Evolutionary conservation across 1,140 invertebrate species (phyloP).

Genomic region (Copidosoma floridanum): DNA sequence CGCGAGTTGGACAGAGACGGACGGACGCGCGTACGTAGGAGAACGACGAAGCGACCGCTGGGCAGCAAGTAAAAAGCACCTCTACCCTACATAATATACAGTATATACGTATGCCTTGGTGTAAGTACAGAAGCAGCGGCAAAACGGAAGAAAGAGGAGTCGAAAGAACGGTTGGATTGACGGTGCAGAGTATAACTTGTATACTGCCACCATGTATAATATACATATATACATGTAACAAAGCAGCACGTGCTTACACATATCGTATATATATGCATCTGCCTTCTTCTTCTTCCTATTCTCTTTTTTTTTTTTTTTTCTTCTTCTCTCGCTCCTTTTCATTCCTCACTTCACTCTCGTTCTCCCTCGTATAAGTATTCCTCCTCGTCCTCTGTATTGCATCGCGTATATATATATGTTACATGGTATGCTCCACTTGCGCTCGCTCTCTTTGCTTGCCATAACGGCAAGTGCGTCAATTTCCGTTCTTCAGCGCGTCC

Average conservation of each 20-base stretch:
- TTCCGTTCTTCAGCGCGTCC: constrained; percentile 19
- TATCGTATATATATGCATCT: too few relatives aligned
- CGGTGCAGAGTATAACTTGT: too few relatives aligned
- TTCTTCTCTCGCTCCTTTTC: neutral
- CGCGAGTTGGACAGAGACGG: neutral
- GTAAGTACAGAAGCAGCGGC: too few relatives aligned
- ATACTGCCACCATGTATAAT: neutral
- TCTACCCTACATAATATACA: too few relatives aligned
- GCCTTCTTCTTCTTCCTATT: too few relatives aligned
- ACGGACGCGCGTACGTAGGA: too few relatives aligned
- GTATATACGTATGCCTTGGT: too few relatives aligned
- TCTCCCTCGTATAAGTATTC: neutral
- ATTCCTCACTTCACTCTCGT: neutral
- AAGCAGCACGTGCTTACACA: constrained; percentile 12
- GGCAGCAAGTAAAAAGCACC: constrained; percentile 16
- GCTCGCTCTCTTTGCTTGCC: neutral
- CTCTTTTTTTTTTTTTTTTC: neutral
- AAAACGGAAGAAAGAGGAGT: constrained; percentile 29
- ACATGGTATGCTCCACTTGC: too few relatives aligned
- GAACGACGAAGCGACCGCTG: too few relatives aligned
- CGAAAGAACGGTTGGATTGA: constrained; percentile 3
- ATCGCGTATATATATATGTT: too few relatives aligned
- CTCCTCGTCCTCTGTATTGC: too few relatives aligned
- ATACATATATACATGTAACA: neutral
- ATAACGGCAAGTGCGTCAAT: constrained; percentile 31